Evolutionary conservation across 2,113 vertebrate species (phyloP), one percentile per base, ranked within the genome.

Genomic region (Talpa occidentalis): DNA sequence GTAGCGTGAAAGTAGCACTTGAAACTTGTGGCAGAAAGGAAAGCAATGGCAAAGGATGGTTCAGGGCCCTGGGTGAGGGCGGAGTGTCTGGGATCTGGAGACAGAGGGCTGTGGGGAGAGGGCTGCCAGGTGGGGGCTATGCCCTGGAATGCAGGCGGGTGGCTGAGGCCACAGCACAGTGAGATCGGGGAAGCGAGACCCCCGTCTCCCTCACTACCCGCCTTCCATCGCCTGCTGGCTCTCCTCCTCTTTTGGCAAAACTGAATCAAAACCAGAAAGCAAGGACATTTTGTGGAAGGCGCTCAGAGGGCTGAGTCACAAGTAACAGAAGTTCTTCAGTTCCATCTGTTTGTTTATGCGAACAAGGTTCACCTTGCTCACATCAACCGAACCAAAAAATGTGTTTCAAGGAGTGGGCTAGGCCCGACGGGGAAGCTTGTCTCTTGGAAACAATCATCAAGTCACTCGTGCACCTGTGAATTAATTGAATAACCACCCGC

Each of bases 121-220:
- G 26, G 44, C 47, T 66, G 14, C 22, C 6, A 40, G 44, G 24
- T 17, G 35, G 78, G 17, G 32, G 42, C 28, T 17, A 26, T 49
- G 49, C 40, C 74, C 80, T 12, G 44, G 10, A 26, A 49, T 5
- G 17, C 79, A 9, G 2, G 4, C 10, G 19, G 44, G 9, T 4
- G 16, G 44, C 59, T 5, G 8, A 35, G 37, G 15, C 16, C 22
- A 12, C 28, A 5, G 26, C 64, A 26, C 28, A 0, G 11, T 1
- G 10, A 28, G 16, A 28, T 8, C 62, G 2, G 5, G 1, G 4
- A 70, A 12, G 30, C 12, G 80, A 84, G 42, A 69, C 21, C 5
- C 0, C 1, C 49, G 7, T 3, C 4, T 19, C 0, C 11, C 49
- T 15, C 0, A 5, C 19, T 59, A 62, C 15, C 26, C 17, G 37